Evolutionary conservation across 2,888 invertebrate genomes (phyloP), one percentile per base, ranked within the genome.

Genomic region (Chaetogeoica ovagalla): DNA sequence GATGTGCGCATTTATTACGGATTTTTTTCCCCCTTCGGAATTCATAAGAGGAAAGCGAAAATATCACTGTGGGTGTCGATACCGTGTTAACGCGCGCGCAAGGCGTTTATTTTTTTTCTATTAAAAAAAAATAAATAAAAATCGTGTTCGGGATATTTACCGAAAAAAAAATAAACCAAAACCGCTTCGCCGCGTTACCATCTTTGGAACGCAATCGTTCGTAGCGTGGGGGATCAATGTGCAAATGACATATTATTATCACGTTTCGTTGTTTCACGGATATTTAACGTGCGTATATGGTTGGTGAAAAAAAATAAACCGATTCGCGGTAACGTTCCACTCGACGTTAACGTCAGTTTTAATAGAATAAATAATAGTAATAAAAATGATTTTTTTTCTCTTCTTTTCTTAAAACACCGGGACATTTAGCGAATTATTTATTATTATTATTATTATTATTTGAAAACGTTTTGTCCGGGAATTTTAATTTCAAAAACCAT

Each of bases 41-140:
- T 30, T 30, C 30, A 4, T 30, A 30, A 30, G 30, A 30, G 30
- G 55, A 71, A 79, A 65, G 65, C 21, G 69, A 77, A 55, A 52
- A 77, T 60, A 68, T 39, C 59, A 71, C 63, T 21, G 63, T 70
- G 69, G 77, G 69, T 59, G 66, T 76, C 75, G n/a, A 76, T 76
- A 66, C 57, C 75, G 66, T 59, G 75, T 77, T 60, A 60, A 52
- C 60, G 52, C 15, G n/a, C 52, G 52, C 17, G 0, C 17, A 15
- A 48, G n/a, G 66, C 23, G 48, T 77, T 75, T 59, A 43, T 68
- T 21, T 71, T 65, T 71, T 65, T 76, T 79, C 63, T 71, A 70
- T 79, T 70, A 79, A 63, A 57, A 77, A 30, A 63, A 30, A 19
- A 37, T 68, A 37, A 52, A 65, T 21, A 60, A 52, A 37, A 57